Evolutionary conservation across 2,888 invertebrate species (phyloP), one percentile per base, ranked within the genome.

Genomic region (Drosophila parthenogenetica): DNA sequence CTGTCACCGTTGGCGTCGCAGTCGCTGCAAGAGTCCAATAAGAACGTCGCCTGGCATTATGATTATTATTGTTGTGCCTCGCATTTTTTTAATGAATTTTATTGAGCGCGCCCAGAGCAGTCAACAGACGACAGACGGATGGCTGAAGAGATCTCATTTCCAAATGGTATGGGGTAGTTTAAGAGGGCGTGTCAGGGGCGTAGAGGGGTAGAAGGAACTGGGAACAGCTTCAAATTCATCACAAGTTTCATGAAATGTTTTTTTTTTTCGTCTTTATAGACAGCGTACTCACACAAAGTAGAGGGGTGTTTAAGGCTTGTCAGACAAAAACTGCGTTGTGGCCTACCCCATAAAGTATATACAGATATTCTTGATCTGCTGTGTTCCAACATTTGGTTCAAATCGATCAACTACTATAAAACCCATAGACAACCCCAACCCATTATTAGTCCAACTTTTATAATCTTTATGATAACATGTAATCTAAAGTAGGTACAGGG

Each of bases 31-130:
- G 76, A 72, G 42, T 50, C 60, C 58, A 76, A 69, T 69, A 63
- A 76, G 69, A 76, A 66, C 62, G 49, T 66, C 61, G 59, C 72
- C 50, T 22, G 65, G 54, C 60, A 62, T 46, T 65, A 70, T 70
- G 69, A 70, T 82, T 70, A 71, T 77, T 73, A 66, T 71, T 79
- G 69, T 49, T 73, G 67, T 59, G 68, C 55, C 62, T 73, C 51
- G 54, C 46, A 14, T 54, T 69, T 68, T 60, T 57, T 72, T 73
- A 81, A 81, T 81, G 72, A 81, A 81, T 70, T 84, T 66, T 79
- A 82, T 79, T 79, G 68, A 79, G 75, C 74, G 66, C 63, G 39
- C 59, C 72, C 11, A 35, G 11, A 68, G 70, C 70, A 29, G 29
- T 8, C 29, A 8, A 8, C 29, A 29, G 29, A 8, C 29, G 67